Evolutionary conservation across 2,797 vertebrate genomes (phyloP), one percentile per base, ranked within the genome.

Genomic region (Diceros bicornis): DNA sequence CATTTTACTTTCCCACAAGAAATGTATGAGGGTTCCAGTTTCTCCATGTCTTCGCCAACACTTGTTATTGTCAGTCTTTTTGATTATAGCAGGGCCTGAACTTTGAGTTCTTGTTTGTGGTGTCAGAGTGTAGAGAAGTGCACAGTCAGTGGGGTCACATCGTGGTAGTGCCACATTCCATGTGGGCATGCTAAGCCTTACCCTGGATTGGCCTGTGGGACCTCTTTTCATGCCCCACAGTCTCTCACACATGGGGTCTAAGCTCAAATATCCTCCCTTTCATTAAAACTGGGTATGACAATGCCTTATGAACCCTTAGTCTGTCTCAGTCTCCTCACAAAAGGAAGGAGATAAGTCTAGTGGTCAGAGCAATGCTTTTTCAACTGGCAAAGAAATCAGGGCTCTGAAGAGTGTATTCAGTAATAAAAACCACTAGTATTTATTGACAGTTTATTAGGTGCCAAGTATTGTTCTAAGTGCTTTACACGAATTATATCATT

Each of bases 111-210:
- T 4, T 34, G 64, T 59, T 17, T 34, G 9, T 34, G 12, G 16
- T 84, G 21, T 32, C 4, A 52, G 21, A 68, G 29, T 41, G 64
- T 13, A 64, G 50, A 61, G n/a, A 18, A 78, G 57, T 69, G 11
- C 0, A 10, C 7, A 17, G 3, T 8, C 21, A 16, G 14, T 75
- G 72, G 44, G n/a, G 20, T 12, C 23, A 50, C 4, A 25, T 0
- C 0, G 2, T 21, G 4, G 23, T 47, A 37, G 78, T 10, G 1
- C 27, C 10, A 18, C 16, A 61, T 93, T 64, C 55, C 34, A 29
- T 0, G 47, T 18, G 23, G 0, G 21, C 0, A 10, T 77, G 25
- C 61, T 91, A 29, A 72, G 50, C 4, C 68, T 66, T 32, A 27
- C 7, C 6, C 3, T 52, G 50, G 3, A 8, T 4, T 47, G 6